phyloP scores from a whole-genome alignment of 2,797 vertebrate species.

The Diglossa cyanea region DNA sequence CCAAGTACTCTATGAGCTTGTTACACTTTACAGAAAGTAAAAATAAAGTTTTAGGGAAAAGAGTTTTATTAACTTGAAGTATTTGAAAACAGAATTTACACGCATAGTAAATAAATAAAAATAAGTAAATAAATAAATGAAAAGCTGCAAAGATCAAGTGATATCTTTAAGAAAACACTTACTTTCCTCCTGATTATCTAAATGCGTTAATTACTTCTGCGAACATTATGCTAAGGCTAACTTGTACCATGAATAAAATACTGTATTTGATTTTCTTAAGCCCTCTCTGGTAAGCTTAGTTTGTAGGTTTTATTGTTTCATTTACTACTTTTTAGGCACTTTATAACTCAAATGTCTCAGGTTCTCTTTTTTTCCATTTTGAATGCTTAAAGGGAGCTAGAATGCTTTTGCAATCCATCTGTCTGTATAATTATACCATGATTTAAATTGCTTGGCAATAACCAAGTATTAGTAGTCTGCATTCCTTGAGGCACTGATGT shows the following conservation, averaged over 20 bases:
- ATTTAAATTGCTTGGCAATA: slow-evolving; percentile 50
- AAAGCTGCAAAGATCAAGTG: not conserved
- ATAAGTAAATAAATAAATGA: not conserved
- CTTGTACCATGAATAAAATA: not conserved
- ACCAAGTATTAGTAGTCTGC: slow-evolving; percentile 1
- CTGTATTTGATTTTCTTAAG: not conserved
- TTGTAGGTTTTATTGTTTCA: not conserved
- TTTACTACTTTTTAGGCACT: not conserved
- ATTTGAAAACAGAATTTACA: not conserved
- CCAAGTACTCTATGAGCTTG: not conserved
- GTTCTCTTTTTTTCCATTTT: not conserved
- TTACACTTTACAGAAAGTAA: not conserved
- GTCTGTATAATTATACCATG: slow-evolving; percentile 31
- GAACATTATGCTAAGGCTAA: not conserved
- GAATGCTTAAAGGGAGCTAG: not conserved
- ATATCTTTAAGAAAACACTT: not conserved
- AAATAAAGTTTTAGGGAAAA: not conserved
- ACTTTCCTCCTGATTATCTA: not conserved
- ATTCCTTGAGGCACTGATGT: not conserved
- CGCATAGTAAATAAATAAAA: not conserved
- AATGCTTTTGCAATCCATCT: slow-evolving; percentile 7
- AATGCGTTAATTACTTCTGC: not conserved
- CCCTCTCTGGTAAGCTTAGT: not conserved
- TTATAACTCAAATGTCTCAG: not conserved
- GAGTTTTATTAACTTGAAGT: not conserved